Percentiles rank a stretch among this genome's conserved stretches.
Evolutionary conservation across 30 jellyfish, hydroid and myxozoan genomes (phyloP).

Genomic region (Aurelia aurita complex sp. Pacific): DNA sequence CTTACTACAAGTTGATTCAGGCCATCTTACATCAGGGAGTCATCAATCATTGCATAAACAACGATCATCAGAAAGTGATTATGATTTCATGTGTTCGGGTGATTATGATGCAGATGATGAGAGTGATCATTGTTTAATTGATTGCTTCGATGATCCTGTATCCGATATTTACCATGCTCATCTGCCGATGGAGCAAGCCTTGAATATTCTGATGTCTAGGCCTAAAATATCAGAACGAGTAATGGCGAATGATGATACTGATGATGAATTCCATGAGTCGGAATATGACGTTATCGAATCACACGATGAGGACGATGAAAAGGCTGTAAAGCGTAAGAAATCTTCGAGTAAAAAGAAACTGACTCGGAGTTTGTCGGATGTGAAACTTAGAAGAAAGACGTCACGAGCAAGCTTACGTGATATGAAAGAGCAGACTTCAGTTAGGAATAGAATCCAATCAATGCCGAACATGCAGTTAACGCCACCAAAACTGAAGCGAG

Average conservation of each 20-base stretch:
- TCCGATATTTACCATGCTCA: conserved; percentile 25
- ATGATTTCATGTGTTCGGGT: conserved; percentile 41
- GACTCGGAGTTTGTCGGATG: conserved; percentile 52
- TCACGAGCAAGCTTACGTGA: conserved; percentile 9
- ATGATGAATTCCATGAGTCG: conserved; percentile 93
- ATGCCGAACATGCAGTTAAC: conserved; percentile 56
- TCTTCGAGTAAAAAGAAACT: conserved; percentile 37
- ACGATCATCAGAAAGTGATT: conserved; percentile 60
- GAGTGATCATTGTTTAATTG: conserved; percentile 52
- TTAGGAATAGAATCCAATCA: conserved; percentile 20
- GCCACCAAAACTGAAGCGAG: neutral
- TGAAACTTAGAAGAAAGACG: conserved; percentile 33
- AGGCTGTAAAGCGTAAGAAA: conserved; percentile 2
- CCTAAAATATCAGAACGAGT: conserved; percentile 78
- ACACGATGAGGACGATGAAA: conserved; percentile 41
- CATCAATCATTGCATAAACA: conserved; percentile 35
- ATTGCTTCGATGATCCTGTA: neutral
- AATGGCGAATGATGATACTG: conserved; percentile 76
- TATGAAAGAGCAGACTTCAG: neutral
- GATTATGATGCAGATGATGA: conserved; percentile 98
- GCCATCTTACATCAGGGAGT: conserved; percentile 63
- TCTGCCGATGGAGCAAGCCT: conserved; percentile 49
- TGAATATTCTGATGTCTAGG: conserved; percentile 57
- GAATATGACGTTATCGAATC: conserved; percentile 97
- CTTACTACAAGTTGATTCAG: conserved; percentile 54